Percentiles rank a stretch among this genome's conserved stretches.
Evolutionary conservation across 2,797 vertebrate genomes (phyloP).

Genomic region (Xenopus petersii): DNA sequence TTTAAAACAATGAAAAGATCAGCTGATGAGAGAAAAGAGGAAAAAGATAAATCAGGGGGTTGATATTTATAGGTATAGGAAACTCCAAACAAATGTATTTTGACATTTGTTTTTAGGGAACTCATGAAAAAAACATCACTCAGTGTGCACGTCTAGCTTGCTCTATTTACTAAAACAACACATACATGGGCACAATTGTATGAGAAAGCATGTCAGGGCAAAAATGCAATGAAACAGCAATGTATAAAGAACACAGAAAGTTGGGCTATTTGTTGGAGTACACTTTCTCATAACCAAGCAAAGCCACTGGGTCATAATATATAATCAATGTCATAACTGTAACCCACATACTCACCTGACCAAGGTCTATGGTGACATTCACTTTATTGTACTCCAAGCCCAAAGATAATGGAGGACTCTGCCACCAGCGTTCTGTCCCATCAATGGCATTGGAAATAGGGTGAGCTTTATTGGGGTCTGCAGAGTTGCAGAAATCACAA

Average conservation of each 20-base stretch:
- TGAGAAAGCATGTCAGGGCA: too few species aligned
- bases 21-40: too few species aligned
- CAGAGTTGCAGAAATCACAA: constrained; percentile 84
- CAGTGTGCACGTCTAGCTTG: background rate
- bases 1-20: too few species aligned
- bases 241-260: too few species aligned
- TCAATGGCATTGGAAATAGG: constrained; percentile 80
- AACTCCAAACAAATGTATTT: too few species aligned
- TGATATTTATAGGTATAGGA: too few species aligned
- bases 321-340: background rate
- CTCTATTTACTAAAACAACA: background rate
- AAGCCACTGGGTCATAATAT: too few species aligned
- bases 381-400: constrained; percentile 80
- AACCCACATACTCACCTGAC: constrained; percentile 77
- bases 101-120: too few species aligned
- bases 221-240: too few species aligned
- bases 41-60: too few species aligned
- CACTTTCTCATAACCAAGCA: too few species aligned
- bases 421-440: constrained; percentile 92
- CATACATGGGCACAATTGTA: background rate
- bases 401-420: constrained; percentile 88
- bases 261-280: too few species aligned
- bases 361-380: constrained; percentile 87
- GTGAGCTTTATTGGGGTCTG: constrained; percentile 79
- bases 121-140: background rate